Conservation (phyloP, 2,888 invertebrate species). For the Drosophila nr. perissopoda region DNA sequence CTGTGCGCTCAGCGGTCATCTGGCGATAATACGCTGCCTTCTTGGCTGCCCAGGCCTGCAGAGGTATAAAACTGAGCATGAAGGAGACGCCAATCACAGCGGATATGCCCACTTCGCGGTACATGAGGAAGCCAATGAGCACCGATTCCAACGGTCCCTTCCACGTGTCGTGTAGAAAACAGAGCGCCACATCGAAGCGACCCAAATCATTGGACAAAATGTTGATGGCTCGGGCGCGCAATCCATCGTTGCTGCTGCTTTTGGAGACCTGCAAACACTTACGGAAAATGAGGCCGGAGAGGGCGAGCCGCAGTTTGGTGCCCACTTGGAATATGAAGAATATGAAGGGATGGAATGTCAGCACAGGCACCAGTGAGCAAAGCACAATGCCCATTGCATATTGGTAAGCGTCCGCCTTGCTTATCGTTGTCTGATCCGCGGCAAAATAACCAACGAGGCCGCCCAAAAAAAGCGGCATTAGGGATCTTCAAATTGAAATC, state of each 20-base stretch:
- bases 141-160: slow-evolving; percentile 90
- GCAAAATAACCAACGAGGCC: slow-evolving; percentile 89
- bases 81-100: slow-evolving; percentile 90
- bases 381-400: slow-evolving; percentile 89
- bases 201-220: slow-evolving; percentile 98
- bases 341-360: slow-evolving; percentile 91
- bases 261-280: slow-evolving; percentile 90
- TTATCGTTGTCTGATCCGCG: slow-evolving; percentile 86
- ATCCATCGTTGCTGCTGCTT: slow-evolving; percentile 93
- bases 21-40: slow-evolving; percentile 88
- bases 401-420: slow-evolving; percentile 87
- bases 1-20: slow-evolving; percentile 92
- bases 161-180: slow-evolving; percentile 96
- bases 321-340: slow-evolving; percentile 89
- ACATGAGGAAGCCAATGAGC: slow-evolving; percentile 86
- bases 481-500: slow-evolving; percentile 85
- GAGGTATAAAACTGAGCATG: slow-evolving; percentile 90
- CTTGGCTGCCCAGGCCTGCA: slow-evolving; percentile 91
- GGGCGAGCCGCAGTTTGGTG: slow-evolving; percentile 89
- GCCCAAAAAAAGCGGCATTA: slow-evolving; percentile 88
- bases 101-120: slow-evolving; percentile 87
- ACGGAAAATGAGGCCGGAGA: slow-evolving; percentile 90
- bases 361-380: slow-evolving; percentile 86
- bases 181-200: slow-evolving; percentile 94
- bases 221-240: slow-evolving; percentile 92